Evolutionary conservation across 2,113 vertebrate genomes (phyloP).

Genomic region (Pampusana beccarii): DNA sequence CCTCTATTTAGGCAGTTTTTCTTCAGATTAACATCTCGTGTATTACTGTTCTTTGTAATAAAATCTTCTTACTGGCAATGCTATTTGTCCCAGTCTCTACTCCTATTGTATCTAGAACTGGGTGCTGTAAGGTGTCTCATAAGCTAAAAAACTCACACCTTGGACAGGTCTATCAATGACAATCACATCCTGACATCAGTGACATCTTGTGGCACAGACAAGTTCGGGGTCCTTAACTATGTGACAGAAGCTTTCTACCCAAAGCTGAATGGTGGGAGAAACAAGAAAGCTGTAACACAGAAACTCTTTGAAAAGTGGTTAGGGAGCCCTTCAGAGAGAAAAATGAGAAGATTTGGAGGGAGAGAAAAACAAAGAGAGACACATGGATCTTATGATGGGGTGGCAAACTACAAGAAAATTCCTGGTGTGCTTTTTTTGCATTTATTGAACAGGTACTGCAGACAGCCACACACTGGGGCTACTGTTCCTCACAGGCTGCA

Average conservation of each 20-base stretch:
- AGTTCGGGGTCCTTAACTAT: accelerated
- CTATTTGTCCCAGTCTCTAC: background rate
- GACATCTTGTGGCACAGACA: background rate
- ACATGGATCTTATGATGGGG: background rate
- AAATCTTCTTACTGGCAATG: background rate
- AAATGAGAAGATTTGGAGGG: background rate
- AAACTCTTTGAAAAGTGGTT: background rate
- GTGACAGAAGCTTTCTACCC: background rate
- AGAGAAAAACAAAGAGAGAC: background rate
- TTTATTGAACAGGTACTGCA: background rate
- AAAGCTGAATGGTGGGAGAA: background rate
- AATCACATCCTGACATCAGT: background rate
- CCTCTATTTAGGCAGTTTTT: background rate
- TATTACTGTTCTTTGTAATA: slow-evolving; percentile 25
- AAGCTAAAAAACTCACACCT: background rate
- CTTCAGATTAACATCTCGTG: background rate
- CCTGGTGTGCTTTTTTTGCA: background rate
- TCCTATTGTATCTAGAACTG: background rate
- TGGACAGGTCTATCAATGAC: background rate
- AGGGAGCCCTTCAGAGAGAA: background rate
- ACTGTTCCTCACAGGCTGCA: background rate
- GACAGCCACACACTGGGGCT: background rate
- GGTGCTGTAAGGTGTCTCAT: background rate
- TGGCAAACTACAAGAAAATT: background rate
- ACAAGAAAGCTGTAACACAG: background rate